These are phyloP conservation scores for Betta splendens DNA, from an alignment of 2,797 vertebrate genomes.

Conservation along the genomic window DNA sequence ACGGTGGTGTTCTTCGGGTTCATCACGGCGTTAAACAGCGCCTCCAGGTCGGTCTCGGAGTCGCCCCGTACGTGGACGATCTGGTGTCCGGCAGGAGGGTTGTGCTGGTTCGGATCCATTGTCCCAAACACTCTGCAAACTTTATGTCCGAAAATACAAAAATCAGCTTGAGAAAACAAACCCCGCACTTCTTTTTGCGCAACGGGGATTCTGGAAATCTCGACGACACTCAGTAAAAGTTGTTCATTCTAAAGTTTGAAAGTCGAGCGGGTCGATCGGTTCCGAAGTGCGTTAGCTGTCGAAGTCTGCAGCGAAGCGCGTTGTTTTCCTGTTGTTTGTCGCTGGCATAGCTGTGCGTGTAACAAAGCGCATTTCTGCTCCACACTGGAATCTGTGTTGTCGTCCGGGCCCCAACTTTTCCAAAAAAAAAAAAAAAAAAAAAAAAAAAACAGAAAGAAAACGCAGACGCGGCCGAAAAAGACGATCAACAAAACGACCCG, in stretches of 20 bases:
- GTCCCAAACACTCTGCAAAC: slow-evolving; percentile 52
- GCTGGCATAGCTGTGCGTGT: slow-evolving; percentile 71
- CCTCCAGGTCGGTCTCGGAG: slow-evolving; percentile 96
- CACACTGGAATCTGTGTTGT: slow-evolving; percentile 63
- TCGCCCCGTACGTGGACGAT: slow-evolving; percentile 95
- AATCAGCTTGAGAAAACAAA: slow-evolving; percentile 32
- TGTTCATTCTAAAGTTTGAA: slow-evolving; percentile 67
- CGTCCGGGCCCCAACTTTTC: slow-evolving; percentile 49
- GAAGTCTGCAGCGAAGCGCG: slow-evolving; percentile 60
- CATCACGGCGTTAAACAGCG: slow-evolving; percentile 98
- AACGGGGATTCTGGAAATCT: slow-evolving; percentile 54
- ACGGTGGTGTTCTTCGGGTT: slow-evolving; percentile 93
- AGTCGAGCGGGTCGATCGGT: slow-evolving; percentile 15
- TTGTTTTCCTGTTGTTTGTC: slow-evolving; percentile 59
- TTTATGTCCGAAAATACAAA: slow-evolving; percentile 45
- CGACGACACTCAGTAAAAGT: slow-evolving; percentile 63
- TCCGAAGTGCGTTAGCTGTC: slow-evolving; percentile 71
- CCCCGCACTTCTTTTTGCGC: slow-evolving; percentile 55
- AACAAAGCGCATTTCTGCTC: slow-evolving; percentile 80
- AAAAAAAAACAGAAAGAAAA: slow-evolving; percentile 28
- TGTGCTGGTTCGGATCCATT: slow-evolving; percentile 87
- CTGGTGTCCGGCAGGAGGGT: slow-evolving; percentile 91
- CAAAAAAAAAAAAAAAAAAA: slow-evolving; percentile 18
- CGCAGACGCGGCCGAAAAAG: slow-evolving; percentile 37
- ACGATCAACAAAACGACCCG: slow-evolving; percentile 27